Evolutionary conservation across 2,113 vertebrate species (phyloP).

Genomic region (Charina bottae): DNA sequence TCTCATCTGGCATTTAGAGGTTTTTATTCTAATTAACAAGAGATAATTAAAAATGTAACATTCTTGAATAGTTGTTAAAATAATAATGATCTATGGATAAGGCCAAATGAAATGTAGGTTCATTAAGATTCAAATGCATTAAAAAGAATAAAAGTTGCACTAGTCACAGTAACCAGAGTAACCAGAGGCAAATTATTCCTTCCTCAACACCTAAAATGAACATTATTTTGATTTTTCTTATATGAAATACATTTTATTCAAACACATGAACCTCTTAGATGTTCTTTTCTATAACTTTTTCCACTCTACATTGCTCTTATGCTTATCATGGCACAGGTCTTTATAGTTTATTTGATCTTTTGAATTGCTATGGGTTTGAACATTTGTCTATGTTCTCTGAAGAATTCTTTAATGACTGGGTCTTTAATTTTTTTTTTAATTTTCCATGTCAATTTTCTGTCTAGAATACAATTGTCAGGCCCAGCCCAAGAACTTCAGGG

Average conservation of each 20-base stretch:
- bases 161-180: not conserved
- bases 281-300: not conserved
- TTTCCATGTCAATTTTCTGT: not conserved
- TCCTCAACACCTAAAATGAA: not conserved
- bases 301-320: not conserved
- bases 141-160: slow-evolving; percentile 38
- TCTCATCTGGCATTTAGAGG: slow-evolving; percentile 20
- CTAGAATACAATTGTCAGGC: not conserved
- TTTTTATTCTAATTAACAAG: slow-evolving; percentile 50
- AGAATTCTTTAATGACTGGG: not conserved
- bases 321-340: not conserved
- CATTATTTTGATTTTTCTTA: not conserved
- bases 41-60: slow-evolving; percentile 54
- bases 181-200: not conserved
- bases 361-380: not conserved
- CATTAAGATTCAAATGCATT: slow-evolving; percentile 48
- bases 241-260: not conserved
- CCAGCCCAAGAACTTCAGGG: too few species aligned
- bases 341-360: not conserved
- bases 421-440: not conserved
- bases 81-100: slow-evolving; percentile 43
- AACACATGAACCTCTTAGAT: not conserved
- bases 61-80: slow-evolving; percentile 44
- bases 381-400: not conserved
- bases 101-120: slow-evolving; percentile 57